Conservation (phyloP, 2,888 invertebrate species). For the Carabus problematicus region DNA sequence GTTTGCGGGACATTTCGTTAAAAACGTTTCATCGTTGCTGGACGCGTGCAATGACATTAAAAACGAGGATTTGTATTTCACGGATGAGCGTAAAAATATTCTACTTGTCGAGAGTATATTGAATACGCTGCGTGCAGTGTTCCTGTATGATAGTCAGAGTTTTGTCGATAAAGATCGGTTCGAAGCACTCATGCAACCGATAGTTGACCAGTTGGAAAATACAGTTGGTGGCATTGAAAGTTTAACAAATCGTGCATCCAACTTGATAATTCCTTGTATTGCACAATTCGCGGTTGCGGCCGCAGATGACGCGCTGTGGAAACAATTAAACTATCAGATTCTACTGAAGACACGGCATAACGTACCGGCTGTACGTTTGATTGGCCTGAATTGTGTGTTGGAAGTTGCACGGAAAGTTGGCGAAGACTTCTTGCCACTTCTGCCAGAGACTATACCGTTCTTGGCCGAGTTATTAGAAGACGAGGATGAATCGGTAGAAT, state of each 20-base stretch:
- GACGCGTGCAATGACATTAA: conserved; percentile 72
- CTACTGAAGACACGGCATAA: conserved; percentile 84
- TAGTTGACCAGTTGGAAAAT: conserved; percentile 90
- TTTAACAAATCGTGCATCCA: conserved; percentile 67
- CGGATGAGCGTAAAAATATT: conserved; percentile 65
- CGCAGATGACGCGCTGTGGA: conserved; percentile 88
- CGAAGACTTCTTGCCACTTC: conserved; percentile 84
- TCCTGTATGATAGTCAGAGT: conserved; percentile 81
- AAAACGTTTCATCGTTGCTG: conserved; percentile 78
- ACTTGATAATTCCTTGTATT: conserved; percentile 78
- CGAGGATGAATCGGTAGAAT: conserved; percentile 82
- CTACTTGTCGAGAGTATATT: conserved; percentile 75
- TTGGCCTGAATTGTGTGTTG: conserved; percentile 74
- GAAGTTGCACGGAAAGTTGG: conserved; percentile 84
- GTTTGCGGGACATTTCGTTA: conserved; percentile 87
- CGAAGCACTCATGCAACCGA: conserved; percentile 81
- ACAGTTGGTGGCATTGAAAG: conserved; percentile 67
- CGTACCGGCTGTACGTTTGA: conserved; percentile 75
- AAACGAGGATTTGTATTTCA: conserved; percentile 62
- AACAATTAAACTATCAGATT: conserved; percentile 88
- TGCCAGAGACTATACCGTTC: conserved; percentile 95
- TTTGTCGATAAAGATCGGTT: conserved; percentile 87
- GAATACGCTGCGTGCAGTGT: conserved; percentile 77
- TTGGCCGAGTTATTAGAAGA: conserved; percentile 93
- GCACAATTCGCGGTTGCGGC: conserved; percentile 83